Evolutionary conservation across 2,888 invertebrate genomes (phyloP).

Genomic region (Cantharis rustica): DNA sequence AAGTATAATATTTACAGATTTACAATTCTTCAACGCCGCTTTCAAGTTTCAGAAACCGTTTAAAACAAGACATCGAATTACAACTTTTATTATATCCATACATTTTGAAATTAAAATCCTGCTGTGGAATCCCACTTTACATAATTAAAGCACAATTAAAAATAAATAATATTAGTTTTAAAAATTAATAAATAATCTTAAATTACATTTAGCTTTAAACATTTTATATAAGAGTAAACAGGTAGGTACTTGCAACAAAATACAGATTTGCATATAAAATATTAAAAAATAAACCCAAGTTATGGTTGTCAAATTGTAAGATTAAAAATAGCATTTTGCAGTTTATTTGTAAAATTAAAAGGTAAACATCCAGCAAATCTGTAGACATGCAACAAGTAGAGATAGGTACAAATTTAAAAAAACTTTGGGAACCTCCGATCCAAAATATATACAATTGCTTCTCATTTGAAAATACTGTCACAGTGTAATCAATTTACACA

Average conservation of each 20-base stretch:
- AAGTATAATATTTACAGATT: neutral
- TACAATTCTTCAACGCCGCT: neutral
- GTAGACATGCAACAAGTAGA: neutral
- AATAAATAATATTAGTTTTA: neutral
- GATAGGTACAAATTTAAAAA: neutral
- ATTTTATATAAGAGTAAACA: neutral
- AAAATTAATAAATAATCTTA: neutral
- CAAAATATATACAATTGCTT: neutral
- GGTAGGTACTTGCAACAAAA: neutral
- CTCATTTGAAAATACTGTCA: neutral
- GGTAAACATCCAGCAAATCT: neutral
- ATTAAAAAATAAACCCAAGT: neutral
- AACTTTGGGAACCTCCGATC: neutral
- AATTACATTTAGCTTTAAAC: neutral
- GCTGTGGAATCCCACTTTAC: neutral
- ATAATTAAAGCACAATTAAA: neutral
- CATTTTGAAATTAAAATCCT: neutral
- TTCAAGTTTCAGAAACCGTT: neutral
- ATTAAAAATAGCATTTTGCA: neutral
- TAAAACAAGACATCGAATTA: neutral
- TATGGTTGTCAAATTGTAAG: neutral
- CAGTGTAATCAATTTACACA: slow-evolving; percentile 3
- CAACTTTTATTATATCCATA: neutral
- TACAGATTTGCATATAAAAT: neutral
- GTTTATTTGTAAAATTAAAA: neutral